Evolutionary conservation across 2,113 vertebrate species (phyloP), one percentile per base, ranked within the genome.

Genomic region (Percina caprodes): DNA sequence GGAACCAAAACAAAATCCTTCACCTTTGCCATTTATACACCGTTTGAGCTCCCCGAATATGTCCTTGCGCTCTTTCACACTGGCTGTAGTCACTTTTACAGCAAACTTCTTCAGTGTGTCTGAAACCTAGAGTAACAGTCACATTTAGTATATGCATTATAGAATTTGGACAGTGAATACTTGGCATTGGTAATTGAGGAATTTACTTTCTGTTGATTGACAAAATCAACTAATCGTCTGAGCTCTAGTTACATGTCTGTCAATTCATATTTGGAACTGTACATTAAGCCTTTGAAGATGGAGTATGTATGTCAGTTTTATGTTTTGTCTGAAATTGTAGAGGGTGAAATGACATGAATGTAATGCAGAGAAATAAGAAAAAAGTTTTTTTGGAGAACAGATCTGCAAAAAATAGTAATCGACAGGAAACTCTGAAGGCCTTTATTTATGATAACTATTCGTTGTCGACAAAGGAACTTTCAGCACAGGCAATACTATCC

Each of bases 81-180:
- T 99, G 70, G 97, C 95, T 85, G 98, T 98, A 0, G 97, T 99
- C 49, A 99, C 98, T 70, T 97, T 99, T 5, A 94, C 94, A 0
- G 98, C 98, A 94, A 99, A 99, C 72, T 96, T 97, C 94, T 97
- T 99, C 90, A 99, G 94, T 0, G 97, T 97, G 30, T 99, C 97
- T 18, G 97, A 97, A 95, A 97, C 96, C 98, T 95, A 75, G 21
- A 71, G 13, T 0, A 75, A 74, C 1, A 68, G 5, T 51, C 35
- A 82, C 6, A 74, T 18, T 60, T n/a, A 80, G 51, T 42, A 42
- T 39, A 39, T 11, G 11, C 39, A 42, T 42, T 42, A 42, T 42
- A 42, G 39, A 42, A 42, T 42, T 10, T 42, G 39, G 39, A 42
- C 39, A 42, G 39, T 42, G n/a, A 45, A 24, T 42, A 52, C 16